Evolutionary conservation across 64 coral and sea anemone species (phyloP).

Genomic region (Catalaphyllia jardinei): DNA sequence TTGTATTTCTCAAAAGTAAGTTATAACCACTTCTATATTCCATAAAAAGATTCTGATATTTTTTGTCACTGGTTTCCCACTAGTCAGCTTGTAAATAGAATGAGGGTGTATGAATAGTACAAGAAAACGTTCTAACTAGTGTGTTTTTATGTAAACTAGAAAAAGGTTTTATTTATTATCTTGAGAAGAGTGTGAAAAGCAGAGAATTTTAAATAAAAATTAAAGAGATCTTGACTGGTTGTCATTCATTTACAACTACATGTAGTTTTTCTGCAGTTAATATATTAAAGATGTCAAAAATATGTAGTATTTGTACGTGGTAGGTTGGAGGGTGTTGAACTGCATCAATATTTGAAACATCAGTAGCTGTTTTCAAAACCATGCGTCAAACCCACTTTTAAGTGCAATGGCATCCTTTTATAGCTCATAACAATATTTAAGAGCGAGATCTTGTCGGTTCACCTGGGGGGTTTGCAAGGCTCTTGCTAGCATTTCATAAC

Average conservation of each 20-base stretch:
- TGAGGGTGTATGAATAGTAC: not conserved
- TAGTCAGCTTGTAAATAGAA: slow-evolving; percentile 12
- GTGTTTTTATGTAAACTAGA: not conserved
- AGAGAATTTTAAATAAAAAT: slow-evolving; percentile 16
- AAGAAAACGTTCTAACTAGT: not conserved
- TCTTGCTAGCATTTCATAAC: not conserved
- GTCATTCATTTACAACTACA: not conserved
- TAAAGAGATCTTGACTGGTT: not conserved
- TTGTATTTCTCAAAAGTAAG: not conserved
- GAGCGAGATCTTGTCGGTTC: not conserved
- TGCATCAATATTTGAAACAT: no score
- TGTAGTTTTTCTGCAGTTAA: not conserved
- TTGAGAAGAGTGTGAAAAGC: slow-evolving; percentile 18
- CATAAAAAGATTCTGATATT: not conserved
- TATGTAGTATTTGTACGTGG: no score
- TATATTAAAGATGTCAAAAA: no score
- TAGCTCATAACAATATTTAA: slow-evolving; percentile 8
- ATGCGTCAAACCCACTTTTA: no score
- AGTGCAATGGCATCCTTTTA: no score
- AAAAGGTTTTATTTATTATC: slow-evolving; percentile 45
- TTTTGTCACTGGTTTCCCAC: no score
- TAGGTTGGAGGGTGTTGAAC: no score
- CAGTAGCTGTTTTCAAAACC: no score
- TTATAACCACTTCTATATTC: not conserved
- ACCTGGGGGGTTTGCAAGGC: not conserved